Conservation (phyloP, 2,113 vertebrate genomes). For the Pedionomus torquatus region DNA sequence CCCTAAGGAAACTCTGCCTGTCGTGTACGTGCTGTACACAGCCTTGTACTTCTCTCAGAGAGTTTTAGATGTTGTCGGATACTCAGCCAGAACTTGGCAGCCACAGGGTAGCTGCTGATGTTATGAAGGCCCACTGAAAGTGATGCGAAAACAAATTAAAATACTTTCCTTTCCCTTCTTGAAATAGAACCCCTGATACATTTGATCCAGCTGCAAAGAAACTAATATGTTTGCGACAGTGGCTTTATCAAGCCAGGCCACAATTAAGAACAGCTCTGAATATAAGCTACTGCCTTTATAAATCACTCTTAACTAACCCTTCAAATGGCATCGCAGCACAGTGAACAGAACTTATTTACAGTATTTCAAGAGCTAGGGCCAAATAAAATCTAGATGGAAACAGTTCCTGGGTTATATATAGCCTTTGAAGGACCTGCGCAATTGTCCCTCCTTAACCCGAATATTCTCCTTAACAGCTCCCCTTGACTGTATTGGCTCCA, state of each 20-base stretch:
- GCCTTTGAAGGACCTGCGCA: conserved; percentile 9
- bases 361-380: conserved; percentile 53
- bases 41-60: background rate
- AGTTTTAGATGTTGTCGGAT: conserved; percentile 13
- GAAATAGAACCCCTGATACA: conserved; percentile 37
- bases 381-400: conserved; percentile 44
- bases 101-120: background rate
- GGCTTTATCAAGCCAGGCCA: conserved; percentile 62
- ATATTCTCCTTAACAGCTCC: conserved; percentile 7
- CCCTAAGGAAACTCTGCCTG: background rate
- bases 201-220: conserved; percentile 60
- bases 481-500: background rate
- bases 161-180: conserved; percentile 64
- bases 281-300: conserved; percentile 56
- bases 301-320: conserved; percentile 32
- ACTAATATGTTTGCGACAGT: conserved; percentile 40
- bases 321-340: conserved; percentile 5
- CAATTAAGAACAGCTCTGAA: conserved; percentile 62
- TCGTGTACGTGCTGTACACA: background rate
- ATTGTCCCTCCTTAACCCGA: conserved; percentile 15
- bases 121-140: conserved; percentile 38
- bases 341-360: conserved; percentile 32
- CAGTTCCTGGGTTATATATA: conserved; percentile 42
- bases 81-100: conserved; percentile 46
- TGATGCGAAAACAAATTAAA: conserved; percentile 38